These are phyloP conservation scores for Nesogale talazaci DNA, from an alignment of 2,113 vertebrate species.

Conservation along the genomic window DNA sequence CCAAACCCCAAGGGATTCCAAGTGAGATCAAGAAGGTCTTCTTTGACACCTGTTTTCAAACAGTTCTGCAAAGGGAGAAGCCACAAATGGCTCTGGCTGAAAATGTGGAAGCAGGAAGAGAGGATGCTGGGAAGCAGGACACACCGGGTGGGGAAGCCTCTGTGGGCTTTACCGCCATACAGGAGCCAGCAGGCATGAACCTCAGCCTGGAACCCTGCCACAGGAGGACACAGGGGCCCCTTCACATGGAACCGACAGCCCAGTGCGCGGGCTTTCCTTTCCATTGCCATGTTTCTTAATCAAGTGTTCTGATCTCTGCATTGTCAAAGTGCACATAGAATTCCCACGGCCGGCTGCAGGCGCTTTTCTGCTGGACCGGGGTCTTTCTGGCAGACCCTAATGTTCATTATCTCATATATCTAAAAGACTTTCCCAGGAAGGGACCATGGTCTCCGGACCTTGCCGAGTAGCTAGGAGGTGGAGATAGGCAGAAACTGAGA, in stretches of 20 bases:
- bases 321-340: not conserved
- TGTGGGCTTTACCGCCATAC: fast-evolving
- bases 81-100: not conserved
- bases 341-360: not conserved
- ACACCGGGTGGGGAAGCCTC: fast-evolving
- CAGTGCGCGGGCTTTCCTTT: not conserved
- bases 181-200: not conserved
- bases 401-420: not conserved
- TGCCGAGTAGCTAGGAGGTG: not conserved
- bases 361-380: not conserved
- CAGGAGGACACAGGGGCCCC: fast-evolving
- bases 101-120: not conserved
- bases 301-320: conserved; percentile 4
- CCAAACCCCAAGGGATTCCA: not conserved
- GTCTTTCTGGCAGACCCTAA: not conserved
- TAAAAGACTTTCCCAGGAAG: not conserved
- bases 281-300: not conserved
- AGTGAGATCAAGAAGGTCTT: not conserved
- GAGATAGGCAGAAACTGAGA: not conserved
- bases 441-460: not conserved
- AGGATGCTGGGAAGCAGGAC: not conserved
- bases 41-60: conserved; percentile 18
- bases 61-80: not conserved
- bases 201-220: fast-evolving
- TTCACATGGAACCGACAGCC: not conserved